Evolutionary conservation across 2,888 invertebrate genomes (phyloP), one percentile per base, ranked within the genome.

Genomic region (Eilema caniola): DNA sequence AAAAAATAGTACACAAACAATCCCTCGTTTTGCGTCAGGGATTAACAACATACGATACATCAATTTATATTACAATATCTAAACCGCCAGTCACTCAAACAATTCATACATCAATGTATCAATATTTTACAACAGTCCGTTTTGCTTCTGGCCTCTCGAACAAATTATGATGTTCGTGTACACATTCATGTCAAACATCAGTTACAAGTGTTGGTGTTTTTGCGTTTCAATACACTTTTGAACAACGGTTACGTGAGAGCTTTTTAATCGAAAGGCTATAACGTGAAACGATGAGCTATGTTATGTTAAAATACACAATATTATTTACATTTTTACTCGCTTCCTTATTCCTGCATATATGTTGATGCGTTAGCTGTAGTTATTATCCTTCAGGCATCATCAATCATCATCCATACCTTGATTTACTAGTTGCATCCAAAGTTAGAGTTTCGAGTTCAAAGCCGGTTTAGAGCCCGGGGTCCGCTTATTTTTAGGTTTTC

Each of bases 171-270:
- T 62, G 66, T 77, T 63, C 67, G 61, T 77, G 75, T 72, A 75
- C 63, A 77, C 66, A 67, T 74, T 72, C 73, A 73, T 78, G 81
- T 72, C 75, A 75, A 75, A 78, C 79, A 72, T 81, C 72, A 83
- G 68, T 74, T 66, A 74, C 78, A 83, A 75, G 78, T 83, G 69
- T 69, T 71, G 69, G 61, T 70, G 60, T 72, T 70, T 77, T 77
- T 73, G 78, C 33, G 72, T 82, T 74, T 73, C 77, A 80, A 73
- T 75, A 75, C 72, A 66, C 70, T 59, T 77, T 70, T 71, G 70
- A 69, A 69, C 56, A 66, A 24, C 62, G 41, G 64, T 12, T 14
- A 25, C 31, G n/a, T 53, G 25, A 33, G 25, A 68, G 69, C 63
- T 67, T 69, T 81, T 72, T 65, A 25, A 62, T 24, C 67, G 61